phyloP scores from a whole-genome alignment of 2,797 vertebrate species.

The Syncerus caffer region DNA sequence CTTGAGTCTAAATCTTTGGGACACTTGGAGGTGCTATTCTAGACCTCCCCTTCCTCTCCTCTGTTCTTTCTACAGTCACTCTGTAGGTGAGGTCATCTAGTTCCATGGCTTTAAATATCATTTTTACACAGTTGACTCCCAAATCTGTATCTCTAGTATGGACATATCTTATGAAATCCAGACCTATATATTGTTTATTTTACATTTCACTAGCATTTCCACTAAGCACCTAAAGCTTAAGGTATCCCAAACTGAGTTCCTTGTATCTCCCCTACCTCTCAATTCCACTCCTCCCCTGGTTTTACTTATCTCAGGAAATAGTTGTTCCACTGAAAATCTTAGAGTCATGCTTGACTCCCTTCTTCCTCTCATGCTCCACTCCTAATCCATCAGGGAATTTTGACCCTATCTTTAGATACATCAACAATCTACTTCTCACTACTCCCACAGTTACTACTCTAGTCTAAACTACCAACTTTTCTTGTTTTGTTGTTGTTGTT shows the following conservation, averaged over 20 bases:
- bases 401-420: conserved; percentile 35
- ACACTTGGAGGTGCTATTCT: not conserved
- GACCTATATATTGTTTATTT: not conserved
- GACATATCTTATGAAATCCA: not conserved
- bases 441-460: not conserved
- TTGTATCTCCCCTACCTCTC: not conserved
- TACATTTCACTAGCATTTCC: conserved; percentile 12
- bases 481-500: not conserved
- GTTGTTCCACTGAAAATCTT: conserved; percentile 24
- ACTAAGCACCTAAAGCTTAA: not conserved
- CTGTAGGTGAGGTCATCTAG: not conserved
- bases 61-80: conserved; percentile 30
- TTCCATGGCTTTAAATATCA: not conserved
- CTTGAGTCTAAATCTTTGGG: conserved; percentile 9
- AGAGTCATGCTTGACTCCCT: not conserved
- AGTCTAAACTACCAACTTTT: conserved; percentile 14
- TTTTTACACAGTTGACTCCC: not conserved
- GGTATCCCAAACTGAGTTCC: not conserved
- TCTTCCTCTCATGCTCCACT: conserved; percentile 12
- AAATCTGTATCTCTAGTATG: not conserved
- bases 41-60: not conserved
- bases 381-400: conserved; percentile 43
- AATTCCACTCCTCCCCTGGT: not conserved
- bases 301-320: conserved; percentile 36
- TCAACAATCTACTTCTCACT: conserved; percentile 3